phyloP scores from a whole-genome alignment of 1,140 invertebrate genomes.

The Patella vulgata region DNA sequence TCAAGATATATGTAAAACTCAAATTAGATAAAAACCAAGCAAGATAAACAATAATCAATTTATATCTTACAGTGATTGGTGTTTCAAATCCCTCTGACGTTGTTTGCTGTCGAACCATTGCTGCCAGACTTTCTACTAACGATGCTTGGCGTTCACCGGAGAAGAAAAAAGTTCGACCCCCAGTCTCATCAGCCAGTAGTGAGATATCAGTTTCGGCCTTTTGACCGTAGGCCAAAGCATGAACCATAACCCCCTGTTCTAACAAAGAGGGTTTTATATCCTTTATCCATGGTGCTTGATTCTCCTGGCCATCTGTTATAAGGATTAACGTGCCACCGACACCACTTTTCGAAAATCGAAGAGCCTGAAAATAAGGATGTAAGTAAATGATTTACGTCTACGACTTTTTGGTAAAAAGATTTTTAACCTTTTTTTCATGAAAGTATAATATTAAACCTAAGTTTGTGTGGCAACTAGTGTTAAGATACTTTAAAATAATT shows the following conservation, averaged over 20 bases:
- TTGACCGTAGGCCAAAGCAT: constrained; percentile 39
- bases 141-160: constrained; percentile 29
- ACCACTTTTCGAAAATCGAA: constrained; percentile 5
- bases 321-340: constrained; percentile 34
- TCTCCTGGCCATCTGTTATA: constrained; percentile 46
- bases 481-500: no score
- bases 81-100: no score
- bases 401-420: no score
- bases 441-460: no score
- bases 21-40: no score
- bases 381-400: no score
- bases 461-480: no score
- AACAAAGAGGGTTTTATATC: constrained; percentile 16
- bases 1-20: no score
- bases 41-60: no score
- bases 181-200: constrained; percentile 28
- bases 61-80: no score
- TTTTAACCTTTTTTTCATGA: no score
- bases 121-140: constrained; percentile 32
- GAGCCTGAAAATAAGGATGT: not conserved
- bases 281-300: constrained; percentile 26
- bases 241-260: constrained; percentile 23
- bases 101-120: constrained; percentile 17
- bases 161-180: constrained; percentile 38
- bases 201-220: constrained; percentile 33